These are phyloP conservation scores for Pyrrhura leucotis DNA, from an alignment of 2,797 vertebrate genomes.

Conservation along the genomic window DNA sequence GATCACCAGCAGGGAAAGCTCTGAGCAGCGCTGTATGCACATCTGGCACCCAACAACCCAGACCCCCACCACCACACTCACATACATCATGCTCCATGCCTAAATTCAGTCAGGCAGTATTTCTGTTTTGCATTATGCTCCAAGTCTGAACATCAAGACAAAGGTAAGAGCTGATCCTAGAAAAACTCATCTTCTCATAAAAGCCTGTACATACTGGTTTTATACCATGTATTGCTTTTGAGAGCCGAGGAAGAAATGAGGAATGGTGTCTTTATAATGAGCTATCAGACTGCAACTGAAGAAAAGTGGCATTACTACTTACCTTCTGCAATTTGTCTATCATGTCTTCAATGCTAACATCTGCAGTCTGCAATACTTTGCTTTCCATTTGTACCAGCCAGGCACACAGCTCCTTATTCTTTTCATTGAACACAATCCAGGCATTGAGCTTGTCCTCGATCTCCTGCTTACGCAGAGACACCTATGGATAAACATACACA, in stretches of 20 bases:
- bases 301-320: not conserved
- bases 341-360: constrained; percentile 94
- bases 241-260: not conserved
- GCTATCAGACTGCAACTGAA: not conserved
- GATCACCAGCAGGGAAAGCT: not conserved
- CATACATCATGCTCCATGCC: not conserved
- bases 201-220: not conserved
- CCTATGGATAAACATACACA: constrained; percentile 73
- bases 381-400: constrained; percentile 96
- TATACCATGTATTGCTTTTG: fast-evolving
- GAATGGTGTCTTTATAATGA: not conserved
- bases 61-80: not conserved
- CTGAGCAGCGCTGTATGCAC: not conserved
- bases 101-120: not conserved
- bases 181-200: not conserved
- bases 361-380: constrained; percentile 86
- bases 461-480: constrained; percentile 90
- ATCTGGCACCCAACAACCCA: not conserved
- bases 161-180: not conserved
- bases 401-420: constrained; percentile 92
- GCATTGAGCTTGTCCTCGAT: constrained; percentile 90
- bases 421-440: constrained; percentile 93
- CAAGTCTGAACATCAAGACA: not conserved
- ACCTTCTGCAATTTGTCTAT: constrained; percentile 97
- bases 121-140: not conserved